These are phyloP conservation scores for Acleris sparsana DNA, from an alignment of 2,888 invertebrate species.

Conservation along the genomic window DNA sequence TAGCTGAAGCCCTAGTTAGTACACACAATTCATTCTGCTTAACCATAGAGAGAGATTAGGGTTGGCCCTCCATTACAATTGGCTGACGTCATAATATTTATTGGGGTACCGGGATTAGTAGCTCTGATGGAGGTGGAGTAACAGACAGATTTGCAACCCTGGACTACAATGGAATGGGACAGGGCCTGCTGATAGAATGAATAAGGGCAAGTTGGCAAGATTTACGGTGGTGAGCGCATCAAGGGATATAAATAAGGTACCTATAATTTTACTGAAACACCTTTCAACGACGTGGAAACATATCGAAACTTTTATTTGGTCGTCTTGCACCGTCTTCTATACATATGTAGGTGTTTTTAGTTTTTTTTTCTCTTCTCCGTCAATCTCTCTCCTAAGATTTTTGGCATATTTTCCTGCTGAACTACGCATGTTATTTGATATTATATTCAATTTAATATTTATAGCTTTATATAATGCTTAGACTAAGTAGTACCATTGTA, in stretches of 20 bases:
- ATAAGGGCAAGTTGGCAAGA: conserved; percentile 1
- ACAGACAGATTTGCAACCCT: conserved; percentile 26
- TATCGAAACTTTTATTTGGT: too few relatives aligned
- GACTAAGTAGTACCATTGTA: too few relatives aligned
- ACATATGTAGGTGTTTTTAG: too few relatives aligned
- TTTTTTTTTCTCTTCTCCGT: too few relatives aligned
- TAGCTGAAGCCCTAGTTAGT: conserved; percentile 11
- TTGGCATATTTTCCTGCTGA: too few relatives aligned
- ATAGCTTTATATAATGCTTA: too few relatives aligned
- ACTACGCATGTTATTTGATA: too few relatives aligned
- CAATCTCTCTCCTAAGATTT: too few relatives aligned
- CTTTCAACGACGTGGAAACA: too few relatives aligned
- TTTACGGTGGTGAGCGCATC: neutral
- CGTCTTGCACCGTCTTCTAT: too few relatives aligned
- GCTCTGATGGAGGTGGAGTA: conserved; percentile 15
- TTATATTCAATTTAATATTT: too few relatives aligned
- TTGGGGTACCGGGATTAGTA: conserved; percentile 33
- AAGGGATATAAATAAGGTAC: neutral
- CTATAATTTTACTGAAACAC: too few relatives aligned
- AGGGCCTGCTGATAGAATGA: conserved; percentile 10
- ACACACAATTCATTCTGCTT: conserved; percentile 36
- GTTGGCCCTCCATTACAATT: conserved; percentile 29
- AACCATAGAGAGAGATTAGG: conserved; percentile 28
- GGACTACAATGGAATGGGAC: conserved; percentile 1
- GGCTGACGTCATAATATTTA: conserved; percentile 36